A percentile compares a stretch with the other conserved stretches of the same genome.
These are phyloP conservation scores for Sebastes iracundus DNA, from an alignment of 2,797 vertebrate genomes.

Conservation along the genomic window DNA sequence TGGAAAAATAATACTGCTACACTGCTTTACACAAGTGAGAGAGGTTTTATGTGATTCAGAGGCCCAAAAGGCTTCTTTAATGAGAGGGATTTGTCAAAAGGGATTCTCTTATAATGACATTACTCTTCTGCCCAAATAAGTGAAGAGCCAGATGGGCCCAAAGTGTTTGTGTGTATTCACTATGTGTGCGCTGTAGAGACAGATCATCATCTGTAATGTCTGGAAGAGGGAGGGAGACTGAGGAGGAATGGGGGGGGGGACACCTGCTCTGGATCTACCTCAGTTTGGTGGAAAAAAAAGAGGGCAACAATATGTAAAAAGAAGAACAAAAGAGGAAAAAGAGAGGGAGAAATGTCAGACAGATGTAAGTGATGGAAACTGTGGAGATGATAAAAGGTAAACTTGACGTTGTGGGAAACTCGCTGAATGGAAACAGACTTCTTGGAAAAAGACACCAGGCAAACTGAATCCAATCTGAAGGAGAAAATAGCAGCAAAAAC, in stretches of 20 bases:
- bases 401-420: conserved; percentile 21
- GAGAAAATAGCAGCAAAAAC: not conserved
- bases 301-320: conserved; percentile 13
- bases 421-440: conserved; percentile 25
- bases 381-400: conserved; percentile 25
- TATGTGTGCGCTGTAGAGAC: not conserved
- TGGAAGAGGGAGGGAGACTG: not conserved
- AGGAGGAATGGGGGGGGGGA: not conserved
- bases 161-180: conserved; percentile 11
- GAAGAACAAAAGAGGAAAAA: not conserved
- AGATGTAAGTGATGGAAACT: conserved; percentile 33
- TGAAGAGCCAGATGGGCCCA: conserved; percentile 38
- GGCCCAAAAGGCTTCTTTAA: conserved; percentile 1
- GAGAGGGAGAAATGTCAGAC: conserved; percentile 6
- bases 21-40: not conserved
- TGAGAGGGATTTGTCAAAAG: conserved; percentile 28
- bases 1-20: not conserved
- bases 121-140: not conserved
- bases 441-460: not conserved
- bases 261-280: conserved; percentile 51
- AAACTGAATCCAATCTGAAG: not conserved
- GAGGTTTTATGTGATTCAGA: conserved; percentile 14
- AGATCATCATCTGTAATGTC: conserved; percentile 16
- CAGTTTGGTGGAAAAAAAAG: not conserved
- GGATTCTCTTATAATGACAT: conserved; percentile 20